Conservation (phyloP, 2,797 vertebrate genomes). For the Oreochromis mossambicus region DNA sequence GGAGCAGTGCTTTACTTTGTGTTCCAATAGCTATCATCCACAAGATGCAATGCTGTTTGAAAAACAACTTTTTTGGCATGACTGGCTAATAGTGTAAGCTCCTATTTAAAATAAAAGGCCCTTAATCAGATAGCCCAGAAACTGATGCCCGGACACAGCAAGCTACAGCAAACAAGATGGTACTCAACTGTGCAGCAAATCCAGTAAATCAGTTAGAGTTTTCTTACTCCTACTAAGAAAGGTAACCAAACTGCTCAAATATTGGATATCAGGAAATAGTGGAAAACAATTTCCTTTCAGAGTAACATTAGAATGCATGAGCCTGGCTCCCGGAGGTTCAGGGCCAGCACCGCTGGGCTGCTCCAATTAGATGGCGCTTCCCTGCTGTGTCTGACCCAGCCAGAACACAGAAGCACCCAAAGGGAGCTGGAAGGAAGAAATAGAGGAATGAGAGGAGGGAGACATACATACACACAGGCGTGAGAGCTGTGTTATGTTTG, state of each 20-base stretch:
- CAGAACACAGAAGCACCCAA: constrained; percentile 68
- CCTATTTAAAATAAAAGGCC: neutral
- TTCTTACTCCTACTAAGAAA: constrained; percentile 77
- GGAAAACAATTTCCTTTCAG: constrained; percentile 84
- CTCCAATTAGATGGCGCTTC: constrained; percentile 82
- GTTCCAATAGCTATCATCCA: neutral
- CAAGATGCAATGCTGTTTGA: neutral
- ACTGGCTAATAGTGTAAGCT: neutral
- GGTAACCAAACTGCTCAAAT: constrained; percentile 66
- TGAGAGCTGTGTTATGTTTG: constrained; percentile 57
- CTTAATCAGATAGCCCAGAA: neutral
- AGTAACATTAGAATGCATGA: constrained; percentile 86
- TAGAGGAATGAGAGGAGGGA: constrained; percentile 42
- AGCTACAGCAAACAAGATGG: constrained; percentile 30
- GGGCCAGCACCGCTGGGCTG: constrained; percentile 75
- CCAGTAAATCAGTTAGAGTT: constrained; percentile 83
- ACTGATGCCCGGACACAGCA: neutral
- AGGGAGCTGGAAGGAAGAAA: constrained; percentile 53
- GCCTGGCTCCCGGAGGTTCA: constrained; percentile 76
- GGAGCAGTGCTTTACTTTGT: neutral
- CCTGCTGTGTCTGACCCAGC: constrained; percentile 78
- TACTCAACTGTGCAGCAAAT: constrained; percentile 62
- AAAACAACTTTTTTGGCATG: neutral
- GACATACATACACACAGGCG: constrained; percentile 15
- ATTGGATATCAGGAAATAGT: constrained; percentile 87